Conservation (phyloP, 2,113 vertebrate genomes). For the Leiothrix lutea region DNA sequence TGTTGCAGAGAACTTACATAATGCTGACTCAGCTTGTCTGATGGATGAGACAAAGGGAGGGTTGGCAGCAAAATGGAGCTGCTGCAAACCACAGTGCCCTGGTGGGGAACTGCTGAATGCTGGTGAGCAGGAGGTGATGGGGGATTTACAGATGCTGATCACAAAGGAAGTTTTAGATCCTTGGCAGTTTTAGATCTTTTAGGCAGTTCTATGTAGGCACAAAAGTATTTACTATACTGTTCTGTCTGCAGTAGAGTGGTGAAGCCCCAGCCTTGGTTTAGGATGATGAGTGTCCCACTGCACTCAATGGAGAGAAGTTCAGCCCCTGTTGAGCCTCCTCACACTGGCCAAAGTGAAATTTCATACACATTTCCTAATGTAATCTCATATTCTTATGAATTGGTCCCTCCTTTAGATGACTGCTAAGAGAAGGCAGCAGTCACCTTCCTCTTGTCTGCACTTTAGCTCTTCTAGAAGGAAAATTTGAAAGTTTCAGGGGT, state of each 20-base stretch:
- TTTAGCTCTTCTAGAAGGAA: neutral
- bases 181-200: neutral
- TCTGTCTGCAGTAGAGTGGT: neutral
- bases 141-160: neutral
- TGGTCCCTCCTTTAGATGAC: neutral
- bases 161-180: neutral
- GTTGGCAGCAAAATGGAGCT: neutral
- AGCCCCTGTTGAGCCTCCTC: neutral
- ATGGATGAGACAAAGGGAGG: neutral
- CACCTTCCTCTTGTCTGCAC: neutral
- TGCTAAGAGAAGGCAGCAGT: neutral
- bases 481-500: neutral
- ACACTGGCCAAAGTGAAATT: neutral
- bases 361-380: accelerated
- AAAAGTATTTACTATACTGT: neutral
- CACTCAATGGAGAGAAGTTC: neutral
- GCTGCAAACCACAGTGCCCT: neutral
- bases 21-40: neutral
- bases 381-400: neutral
- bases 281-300: neutral
- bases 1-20: neutral
- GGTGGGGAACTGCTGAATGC: neutral
- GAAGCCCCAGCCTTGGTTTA: neutral
- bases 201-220: neutral
- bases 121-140: neutral